Conservation (phyloP, 2,113 vertebrate genomes). For the Myotis lucifugus region DNA sequence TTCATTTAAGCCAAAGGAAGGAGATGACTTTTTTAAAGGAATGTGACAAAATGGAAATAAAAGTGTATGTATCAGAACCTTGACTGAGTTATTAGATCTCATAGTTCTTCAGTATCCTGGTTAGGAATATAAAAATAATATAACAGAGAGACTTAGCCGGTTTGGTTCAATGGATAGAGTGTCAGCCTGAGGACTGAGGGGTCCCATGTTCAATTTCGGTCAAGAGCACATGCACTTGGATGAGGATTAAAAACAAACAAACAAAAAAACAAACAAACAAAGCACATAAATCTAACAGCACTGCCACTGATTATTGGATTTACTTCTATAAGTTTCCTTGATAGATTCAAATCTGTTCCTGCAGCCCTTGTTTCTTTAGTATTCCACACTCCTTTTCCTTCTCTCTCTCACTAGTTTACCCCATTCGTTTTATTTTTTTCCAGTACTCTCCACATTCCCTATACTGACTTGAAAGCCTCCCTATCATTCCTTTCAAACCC, state of each 20-base stretch:
- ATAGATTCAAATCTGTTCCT: not conserved
- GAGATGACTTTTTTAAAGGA: not conserved
- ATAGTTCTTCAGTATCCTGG: not conserved
- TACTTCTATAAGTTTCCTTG: not conserved
- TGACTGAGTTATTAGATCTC: not conserved
- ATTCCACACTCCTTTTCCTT: not conserved
- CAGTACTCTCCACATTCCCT: not conserved
- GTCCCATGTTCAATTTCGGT: too few relatives aligned
- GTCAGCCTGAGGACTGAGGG: too few relatives aligned
- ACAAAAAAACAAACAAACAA: not conserved
- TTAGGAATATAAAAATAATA: not conserved
- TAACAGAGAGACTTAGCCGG: not conserved
- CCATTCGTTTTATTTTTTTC: not conserved
- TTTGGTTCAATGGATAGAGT: too few relatives aligned
- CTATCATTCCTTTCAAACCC: not conserved
- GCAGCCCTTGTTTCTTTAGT: not conserved
- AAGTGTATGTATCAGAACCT: not conserved
- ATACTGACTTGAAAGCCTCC: not conserved
- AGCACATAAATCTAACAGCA: not conserved
- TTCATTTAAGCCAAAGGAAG: not conserved
- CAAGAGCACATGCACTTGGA: too few relatives aligned
- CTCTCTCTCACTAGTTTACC: not conserved
- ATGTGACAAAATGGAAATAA: not conserved
- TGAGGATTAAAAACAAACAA: too few relatives aligned
- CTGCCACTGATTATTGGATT: not conserved